phyloP scores from a whole-genome alignment of 2,113 vertebrate genomes.

The Notiomystis cincta region DNA sequence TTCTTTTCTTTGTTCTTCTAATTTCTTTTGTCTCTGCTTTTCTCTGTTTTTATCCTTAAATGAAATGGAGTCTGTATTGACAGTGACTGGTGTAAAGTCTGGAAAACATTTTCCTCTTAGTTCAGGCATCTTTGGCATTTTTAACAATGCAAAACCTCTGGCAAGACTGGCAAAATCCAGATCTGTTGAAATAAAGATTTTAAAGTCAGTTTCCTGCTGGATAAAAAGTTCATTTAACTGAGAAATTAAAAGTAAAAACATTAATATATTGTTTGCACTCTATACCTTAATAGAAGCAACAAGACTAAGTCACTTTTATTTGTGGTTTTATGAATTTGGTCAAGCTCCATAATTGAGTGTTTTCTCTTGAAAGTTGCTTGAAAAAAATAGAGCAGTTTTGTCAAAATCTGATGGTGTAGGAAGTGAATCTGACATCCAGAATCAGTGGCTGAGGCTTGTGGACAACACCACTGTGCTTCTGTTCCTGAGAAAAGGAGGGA shows the following conservation, averaged over 20 bases:
- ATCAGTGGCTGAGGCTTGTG: background rate
- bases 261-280: background rate
- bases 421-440: background rate
- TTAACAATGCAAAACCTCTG: conserved; percentile 87
- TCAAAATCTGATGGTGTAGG: background rate
- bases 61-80: conserved; percentile 86
- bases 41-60: conserved; percentile 93
- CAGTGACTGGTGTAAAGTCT: conserved; percentile 72
- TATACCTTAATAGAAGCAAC: background rate
- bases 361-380: background rate
- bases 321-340: background rate
- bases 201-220: background rate
- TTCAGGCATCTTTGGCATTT: conserved; percentile 94
- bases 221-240: background rate
- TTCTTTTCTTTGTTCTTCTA: conserved; percentile 74
- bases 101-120: conserved; percentile 83
- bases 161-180: conserved; percentile 87
- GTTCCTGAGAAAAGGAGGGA: background rate
- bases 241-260: background rate
- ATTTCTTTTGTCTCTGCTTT: conserved; percentile 84
- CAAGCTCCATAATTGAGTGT: background rate
- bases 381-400: background rate
- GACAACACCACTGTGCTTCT: rapidly evolving
- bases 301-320: background rate
- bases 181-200: conserved; percentile 71